These are phyloP conservation scores for Pogonognathellus flavescens DNA, from an alignment of 1,140 invertebrate species.

Conservation along the genomic window DNA sequence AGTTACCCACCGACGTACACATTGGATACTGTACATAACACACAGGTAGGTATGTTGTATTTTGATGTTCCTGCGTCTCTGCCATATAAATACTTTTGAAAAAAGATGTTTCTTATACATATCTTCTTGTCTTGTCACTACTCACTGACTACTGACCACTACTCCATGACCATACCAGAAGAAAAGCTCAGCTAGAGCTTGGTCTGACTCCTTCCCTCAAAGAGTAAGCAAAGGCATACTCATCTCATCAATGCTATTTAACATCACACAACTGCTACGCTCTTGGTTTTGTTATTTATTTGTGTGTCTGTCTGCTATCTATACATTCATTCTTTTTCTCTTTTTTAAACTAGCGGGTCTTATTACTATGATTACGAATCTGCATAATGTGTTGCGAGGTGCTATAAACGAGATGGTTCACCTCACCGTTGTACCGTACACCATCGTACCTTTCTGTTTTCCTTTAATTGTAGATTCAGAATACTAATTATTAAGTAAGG, in stretches of 20 bases:
- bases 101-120: neutral
- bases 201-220: neutral
- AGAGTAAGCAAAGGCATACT: slow-evolving; percentile 6
- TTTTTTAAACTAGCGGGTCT: too few relatives aligned
- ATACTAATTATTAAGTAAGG: too few relatives aligned
- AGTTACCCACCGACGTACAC: neutral
- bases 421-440: too few relatives aligned
- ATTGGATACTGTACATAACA: neutral
- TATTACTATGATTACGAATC: too few relatives aligned
- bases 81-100: neutral
- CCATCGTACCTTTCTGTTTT: too few relatives aligned
- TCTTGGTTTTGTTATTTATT: neutral
- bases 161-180: slow-evolving; percentile 39
- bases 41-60: neutral
- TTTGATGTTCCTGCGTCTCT: neutral
- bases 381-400: too few relatives aligned
- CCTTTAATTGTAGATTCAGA: too few relatives aligned
- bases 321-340: neutral
- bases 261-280: slow-evolving; percentile 13
- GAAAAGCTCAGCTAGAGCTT: slow-evolving; percentile 1
- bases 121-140: slow-evolving; percentile 36
- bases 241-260: neutral
- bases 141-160: slow-evolving; percentile 52
- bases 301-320: neutral
- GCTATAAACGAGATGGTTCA: too few relatives aligned